These are phyloP conservation scores for Mimumesa dahlbomi DNA, from an alignment of 2,888 invertebrate genomes.

Conservation along the genomic window DNA sequence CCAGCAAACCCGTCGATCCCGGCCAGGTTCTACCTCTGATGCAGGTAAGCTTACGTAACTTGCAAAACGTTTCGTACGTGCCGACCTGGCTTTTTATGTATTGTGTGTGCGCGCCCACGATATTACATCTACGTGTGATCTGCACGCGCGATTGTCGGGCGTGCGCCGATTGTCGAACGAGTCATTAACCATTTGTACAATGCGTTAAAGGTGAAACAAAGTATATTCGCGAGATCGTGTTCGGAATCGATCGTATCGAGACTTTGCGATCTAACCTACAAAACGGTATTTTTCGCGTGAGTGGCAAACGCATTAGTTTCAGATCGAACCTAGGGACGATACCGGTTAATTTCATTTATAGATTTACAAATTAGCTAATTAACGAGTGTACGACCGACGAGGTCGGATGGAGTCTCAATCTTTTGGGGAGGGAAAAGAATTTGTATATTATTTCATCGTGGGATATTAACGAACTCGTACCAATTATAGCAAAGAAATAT, in stretches of 20 bases:
- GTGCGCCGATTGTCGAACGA: slow-evolving; percentile 4
- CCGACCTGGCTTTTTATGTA: background rate
- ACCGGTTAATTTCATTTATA: no score
- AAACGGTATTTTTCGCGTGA: no score
- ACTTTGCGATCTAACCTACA: no score
- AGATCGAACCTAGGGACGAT: no score
- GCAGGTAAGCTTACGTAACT: slow-evolving; percentile 70
- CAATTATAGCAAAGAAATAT: no score
- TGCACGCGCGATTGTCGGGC: slow-evolving; percentile 2
- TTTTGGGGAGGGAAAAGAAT: no score
- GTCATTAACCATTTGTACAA: slow-evolving; percentile 30
- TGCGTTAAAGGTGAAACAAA: background rate
- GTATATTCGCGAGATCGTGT: background rate
- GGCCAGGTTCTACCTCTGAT: slow-evolving; percentile 62
- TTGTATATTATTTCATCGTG: no score
- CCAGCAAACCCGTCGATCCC: slow-evolving; percentile 35
- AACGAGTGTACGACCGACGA: no score
- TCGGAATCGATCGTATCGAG: slow-evolving; percentile 4
- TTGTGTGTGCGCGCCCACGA: slow-evolving; percentile 19
- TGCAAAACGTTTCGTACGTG: background rate
- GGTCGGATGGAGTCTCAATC: no score
- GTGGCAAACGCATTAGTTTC: no score
- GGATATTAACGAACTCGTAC: no score
- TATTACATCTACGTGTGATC: slow-evolving; percentile 6
- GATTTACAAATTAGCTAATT: no score